Conservation (phyloP, 2,888 invertebrate species). For the Ectemnius cavifrons region DNA sequence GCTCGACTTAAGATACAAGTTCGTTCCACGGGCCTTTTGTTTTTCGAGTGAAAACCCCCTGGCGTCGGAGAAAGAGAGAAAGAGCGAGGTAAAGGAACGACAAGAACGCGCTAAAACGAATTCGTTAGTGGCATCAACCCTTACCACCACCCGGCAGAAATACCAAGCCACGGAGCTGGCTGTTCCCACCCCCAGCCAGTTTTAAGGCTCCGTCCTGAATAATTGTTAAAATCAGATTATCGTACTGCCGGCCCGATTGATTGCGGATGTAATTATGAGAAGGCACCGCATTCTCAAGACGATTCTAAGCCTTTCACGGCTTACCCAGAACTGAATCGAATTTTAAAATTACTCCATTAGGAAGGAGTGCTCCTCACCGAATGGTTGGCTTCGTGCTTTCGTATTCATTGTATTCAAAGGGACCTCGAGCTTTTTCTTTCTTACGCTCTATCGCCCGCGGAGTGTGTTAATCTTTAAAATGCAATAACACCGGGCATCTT, state of each 20-base stretch:
- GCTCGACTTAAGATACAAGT: conserved; percentile 57
- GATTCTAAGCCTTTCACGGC: neutral
- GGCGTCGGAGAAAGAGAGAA: conserved; percentile 5
- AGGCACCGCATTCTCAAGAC: neutral
- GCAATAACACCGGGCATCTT: conserved; percentile 24
- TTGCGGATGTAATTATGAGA: conserved; percentile 44
- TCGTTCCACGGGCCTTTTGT: conserved; percentile 57
- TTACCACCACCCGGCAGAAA: conserved; percentile 20
- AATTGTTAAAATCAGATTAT: conserved; percentile 59
- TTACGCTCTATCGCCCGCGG: neutral
- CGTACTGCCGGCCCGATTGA: conserved; percentile 48
- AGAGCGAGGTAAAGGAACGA: conserved; percentile 26
- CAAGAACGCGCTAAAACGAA: conserved; percentile 52
- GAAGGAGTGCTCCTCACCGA: no score
- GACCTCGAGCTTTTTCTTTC: neutral
- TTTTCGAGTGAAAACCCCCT: conserved; percentile 51
- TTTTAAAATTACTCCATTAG: neutral
- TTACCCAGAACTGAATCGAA: conserved; percentile 12
- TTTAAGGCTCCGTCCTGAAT: conserved; percentile 57
- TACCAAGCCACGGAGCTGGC: neutral
- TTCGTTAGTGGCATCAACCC: conserved; percentile 61
- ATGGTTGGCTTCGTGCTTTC: no score
- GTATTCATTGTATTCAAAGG: no score
- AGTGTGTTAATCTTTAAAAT: conserved; percentile 20
- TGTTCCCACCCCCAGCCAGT: conserved; percentile 22